Conservation (phyloP, 2,113 vertebrate genomes). For the Amblyopsis rosae region DNA sequence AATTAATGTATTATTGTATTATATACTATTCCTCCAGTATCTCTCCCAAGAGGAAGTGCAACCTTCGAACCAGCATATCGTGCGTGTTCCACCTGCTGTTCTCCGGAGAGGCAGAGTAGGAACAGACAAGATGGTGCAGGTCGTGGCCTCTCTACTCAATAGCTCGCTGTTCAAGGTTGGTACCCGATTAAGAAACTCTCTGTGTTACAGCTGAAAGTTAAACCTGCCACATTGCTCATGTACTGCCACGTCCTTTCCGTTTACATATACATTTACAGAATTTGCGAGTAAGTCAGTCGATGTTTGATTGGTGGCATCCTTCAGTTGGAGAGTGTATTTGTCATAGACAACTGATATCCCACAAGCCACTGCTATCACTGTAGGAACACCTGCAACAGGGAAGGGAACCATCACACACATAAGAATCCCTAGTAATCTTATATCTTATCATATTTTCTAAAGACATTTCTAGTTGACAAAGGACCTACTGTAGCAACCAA, state of each 20-base stretch:
- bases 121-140: background rate
- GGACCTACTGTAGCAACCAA: too few species aligned
- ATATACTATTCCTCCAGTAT: background rate
- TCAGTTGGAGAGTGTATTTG: constrained; percentile 27
- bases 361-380: constrained; percentile 55
- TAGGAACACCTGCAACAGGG: constrained; percentile 63
- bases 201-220: too few species aligned
- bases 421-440: background rate
- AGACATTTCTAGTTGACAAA: too few species aligned
- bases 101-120: constrained; percentile 20
- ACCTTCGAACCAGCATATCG: accelerated
- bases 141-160: constrained; percentile 54
- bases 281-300: constrained; percentile 26
- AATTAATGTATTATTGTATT: background rate
- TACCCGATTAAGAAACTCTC: background rate
- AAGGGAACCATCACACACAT: background rate
- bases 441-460: too few species aligned
- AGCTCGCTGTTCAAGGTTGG: constrained; percentile 61
- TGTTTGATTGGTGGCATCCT: background rate
- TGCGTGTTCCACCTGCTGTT: constrained; percentile 60
- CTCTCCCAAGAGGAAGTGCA: constrained; percentile 3
- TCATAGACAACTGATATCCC: constrained; percentile 61
- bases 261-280: too few species aligned
- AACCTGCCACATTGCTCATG: too few species aligned
- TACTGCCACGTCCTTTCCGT: too few species aligned